Evolutionary conservation across 2,113 vertebrate species (phyloP), one percentile per base, ranked within the genome.

Genomic region (Neolamprologus devosi): DNA sequence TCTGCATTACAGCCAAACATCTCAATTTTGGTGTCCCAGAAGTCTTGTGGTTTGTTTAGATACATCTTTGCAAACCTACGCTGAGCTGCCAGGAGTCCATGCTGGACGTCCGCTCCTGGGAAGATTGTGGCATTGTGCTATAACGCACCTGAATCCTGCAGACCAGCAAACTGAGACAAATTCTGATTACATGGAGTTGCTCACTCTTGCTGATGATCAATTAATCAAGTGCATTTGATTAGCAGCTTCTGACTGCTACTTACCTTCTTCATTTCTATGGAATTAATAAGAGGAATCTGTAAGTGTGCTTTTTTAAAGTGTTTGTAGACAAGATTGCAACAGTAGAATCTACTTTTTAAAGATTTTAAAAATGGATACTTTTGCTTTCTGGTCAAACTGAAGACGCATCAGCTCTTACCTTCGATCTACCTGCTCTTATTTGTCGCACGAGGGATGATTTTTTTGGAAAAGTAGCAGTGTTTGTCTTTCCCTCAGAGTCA

Each of bases 401-500:
- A 19, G 42, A 28, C 1, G 7, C n/a, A 42, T 5, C 23, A 80
- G 17, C 9, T 45, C 42, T 89, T 92, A 98, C 98, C 97, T 98
- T 98, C 87, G 97, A 98, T 94, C 97, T 97, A 91, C 96, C 94
- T 85, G 94, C 97, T 96, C 97, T 96, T 93, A 97, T 93, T 88
- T 97, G 97, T 89, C 95, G 93, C 88, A 95, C 93, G 85, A 97
- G 95, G 85, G 95, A 96, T 35, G 97, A 96, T 95, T 95, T 95
- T 83, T 97, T 98, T 94, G 96, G 92, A 92, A 97, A 97, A 93
- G 97, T 96, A 57, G 96, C 96, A 83, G 97, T 97, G 93, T 96
- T 97, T 94, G 96, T 97, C 82, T 97, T 97, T 94, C 97, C 97
- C 95, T 96, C 96, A 88, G 97, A 95, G 91, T 97, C 97, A 96